These are phyloP conservation scores for Acanthococcus lagerstroemiae DNA, from an alignment of 2,888 invertebrate species.

Conservation along the genomic window DNA sequence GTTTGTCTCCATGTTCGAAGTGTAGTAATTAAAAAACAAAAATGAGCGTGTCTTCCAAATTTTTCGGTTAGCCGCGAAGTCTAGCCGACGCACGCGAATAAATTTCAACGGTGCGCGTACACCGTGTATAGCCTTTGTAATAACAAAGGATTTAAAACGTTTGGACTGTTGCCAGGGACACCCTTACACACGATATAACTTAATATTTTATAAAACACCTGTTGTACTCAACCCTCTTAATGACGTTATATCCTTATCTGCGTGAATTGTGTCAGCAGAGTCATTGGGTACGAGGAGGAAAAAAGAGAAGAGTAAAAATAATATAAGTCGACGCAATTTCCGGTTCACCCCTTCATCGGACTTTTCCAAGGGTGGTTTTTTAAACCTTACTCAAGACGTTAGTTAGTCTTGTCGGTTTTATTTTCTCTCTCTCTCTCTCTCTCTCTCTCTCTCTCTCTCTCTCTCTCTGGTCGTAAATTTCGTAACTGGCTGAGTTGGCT, in stretches of 20 bases:
- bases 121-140: too few relatives aligned
- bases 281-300: conserved; percentile 1
- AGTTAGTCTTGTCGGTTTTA: too few relatives aligned
- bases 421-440: neutral
- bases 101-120: too few relatives aligned
- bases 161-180: conserved; percentile 26
- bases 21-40: too few relatives aligned
- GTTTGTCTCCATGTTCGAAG: too few relatives aligned
- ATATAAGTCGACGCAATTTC: conserved; percentile 27
- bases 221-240: conserved; percentile 19
- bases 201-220: conserved; percentile 30
- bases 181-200: conserved; percentile 24
- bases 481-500: too few relatives aligned
- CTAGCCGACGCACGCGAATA: too few relatives aligned
- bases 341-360: too few relatives aligned
- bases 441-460: neutral
- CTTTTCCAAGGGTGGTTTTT: too few relatives aligned
- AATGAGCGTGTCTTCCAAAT: too few relatives aligned
- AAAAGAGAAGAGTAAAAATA: conserved; percentile 11
- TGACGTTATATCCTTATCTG: conserved; percentile 27
- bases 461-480: neutral
- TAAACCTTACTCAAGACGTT: too few relatives aligned
- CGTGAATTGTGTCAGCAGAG: conserved; percentile 26
- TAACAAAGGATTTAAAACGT: conserved; percentile 22
- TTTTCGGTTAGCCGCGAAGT: too few relatives aligned